Evolutionary conservation across 2,113 vertebrate genomes (phyloP).

Genomic region (Tor tambroides): DNA sequence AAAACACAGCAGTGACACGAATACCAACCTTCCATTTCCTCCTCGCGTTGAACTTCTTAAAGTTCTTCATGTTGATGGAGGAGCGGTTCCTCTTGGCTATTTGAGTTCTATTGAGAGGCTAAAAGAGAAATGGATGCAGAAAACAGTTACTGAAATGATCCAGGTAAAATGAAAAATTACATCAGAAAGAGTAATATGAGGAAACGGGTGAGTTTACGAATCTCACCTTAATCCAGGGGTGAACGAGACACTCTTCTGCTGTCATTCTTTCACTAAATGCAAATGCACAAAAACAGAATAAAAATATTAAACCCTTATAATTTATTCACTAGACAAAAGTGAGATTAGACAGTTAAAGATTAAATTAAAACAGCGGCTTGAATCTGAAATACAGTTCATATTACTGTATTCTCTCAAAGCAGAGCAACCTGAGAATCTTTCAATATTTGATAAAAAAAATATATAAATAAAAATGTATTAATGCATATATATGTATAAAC

Average conservation of each 20-base stretch:
- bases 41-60: slow-evolving; percentile 79
- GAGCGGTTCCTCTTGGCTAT: slow-evolving; percentile 73
- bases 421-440: not conserved
- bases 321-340: not conserved
- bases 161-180: not conserved
- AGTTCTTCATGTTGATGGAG: slow-evolving; percentile 84
- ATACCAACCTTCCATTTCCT: slow-evolving; percentile 81
- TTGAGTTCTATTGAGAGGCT: slow-evolving; percentile 77
- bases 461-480: no score
- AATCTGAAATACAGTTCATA: not conserved
- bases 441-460: not conserved
- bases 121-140: slow-evolving; percentile 26
- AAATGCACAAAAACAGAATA: slow-evolving; percentile 5
- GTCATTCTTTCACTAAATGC: slow-evolving; percentile 75
- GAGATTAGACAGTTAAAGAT: not conserved
- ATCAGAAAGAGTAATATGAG: not conserved
- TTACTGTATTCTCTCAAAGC: no score
- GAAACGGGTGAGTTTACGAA: not conserved
- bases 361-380: not conserved
- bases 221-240: slow-evolving; percentile 83
- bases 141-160: not conserved
- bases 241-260: slow-evolving; percentile 72
- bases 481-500: no score
- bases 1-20: not conserved
- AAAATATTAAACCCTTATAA: not conserved